phyloP scores from a whole-genome alignment of 2,797 vertebrate species.

The Enoplosus armatus region DNA sequence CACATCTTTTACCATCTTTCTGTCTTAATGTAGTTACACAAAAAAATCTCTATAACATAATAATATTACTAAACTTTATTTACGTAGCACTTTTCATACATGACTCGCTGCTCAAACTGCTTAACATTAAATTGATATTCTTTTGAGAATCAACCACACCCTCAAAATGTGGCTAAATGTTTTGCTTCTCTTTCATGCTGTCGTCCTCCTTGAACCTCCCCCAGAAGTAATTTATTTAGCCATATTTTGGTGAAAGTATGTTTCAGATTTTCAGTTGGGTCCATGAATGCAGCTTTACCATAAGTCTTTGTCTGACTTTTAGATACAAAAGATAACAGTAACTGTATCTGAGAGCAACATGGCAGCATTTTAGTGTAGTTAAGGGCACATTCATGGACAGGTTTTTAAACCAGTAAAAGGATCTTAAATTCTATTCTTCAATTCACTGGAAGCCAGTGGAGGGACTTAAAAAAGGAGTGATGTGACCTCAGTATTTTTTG shows the following conservation, averaged over 20 bases:
- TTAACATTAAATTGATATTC: conserved; percentile 21
- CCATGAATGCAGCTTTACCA: not conserved
- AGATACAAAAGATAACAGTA: not conserved
- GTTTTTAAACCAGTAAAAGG: not conserved
- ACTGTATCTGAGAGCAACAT: not conserved
- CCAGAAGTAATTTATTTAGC: not conserved
- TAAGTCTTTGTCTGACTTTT: not conserved
- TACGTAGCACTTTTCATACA: conserved; percentile 32
- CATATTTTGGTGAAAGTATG: conserved; percentile 1
- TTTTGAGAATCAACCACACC: not conserved
- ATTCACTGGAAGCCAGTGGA: not conserved
- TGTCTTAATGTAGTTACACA: conserved; percentile 45
- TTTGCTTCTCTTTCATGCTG: conserved; percentile 11
- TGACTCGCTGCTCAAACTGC: conserved; percentile 35
- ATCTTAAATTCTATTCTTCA: not conserved
- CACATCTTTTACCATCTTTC: conserved; percentile 21
- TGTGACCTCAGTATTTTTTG: too few species aligned
- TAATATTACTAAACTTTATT: conserved; percentile 70
- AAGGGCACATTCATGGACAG: not conserved
- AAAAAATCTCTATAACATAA: conserved; percentile 46
- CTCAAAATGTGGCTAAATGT: conserved; percentile 5
- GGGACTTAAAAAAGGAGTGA: not conserved
- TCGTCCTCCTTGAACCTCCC: not conserved
- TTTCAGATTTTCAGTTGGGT: not conserved
- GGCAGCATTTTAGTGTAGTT: not conserved